phyloP scores from a whole-genome alignment of 2,797 vertebrate genomes.

The Chrysocyon brachyurus region DNA sequence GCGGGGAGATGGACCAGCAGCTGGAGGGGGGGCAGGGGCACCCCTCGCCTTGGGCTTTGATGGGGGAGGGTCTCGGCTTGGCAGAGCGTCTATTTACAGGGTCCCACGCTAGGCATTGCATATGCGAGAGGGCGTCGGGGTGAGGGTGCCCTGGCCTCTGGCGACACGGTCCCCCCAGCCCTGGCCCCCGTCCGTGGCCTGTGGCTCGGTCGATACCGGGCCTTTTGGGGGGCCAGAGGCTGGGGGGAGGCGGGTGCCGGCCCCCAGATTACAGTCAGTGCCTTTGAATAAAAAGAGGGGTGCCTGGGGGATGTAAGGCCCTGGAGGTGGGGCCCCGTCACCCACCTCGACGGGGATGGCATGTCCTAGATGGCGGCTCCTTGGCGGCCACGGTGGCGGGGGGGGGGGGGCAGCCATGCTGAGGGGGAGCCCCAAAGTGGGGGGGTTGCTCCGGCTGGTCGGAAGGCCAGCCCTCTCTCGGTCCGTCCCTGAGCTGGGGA shows the following conservation, averaged over 20 bases:
- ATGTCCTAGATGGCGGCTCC: constrained; percentile 51
- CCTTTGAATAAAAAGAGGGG: constrained; percentile 81
- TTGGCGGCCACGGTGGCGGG: not conserved
- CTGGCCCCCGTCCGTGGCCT: constrained; percentile 79
- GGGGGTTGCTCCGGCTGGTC: constrained; percentile 54
- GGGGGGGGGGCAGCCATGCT: constrained; percentile 4
- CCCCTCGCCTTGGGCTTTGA: constrained; percentile 45
- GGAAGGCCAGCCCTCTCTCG: constrained; percentile 73
- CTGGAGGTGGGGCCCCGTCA: constrained; percentile 57
- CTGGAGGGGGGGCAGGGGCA: constrained; percentile 16
- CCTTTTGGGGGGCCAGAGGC: constrained; percentile 72
- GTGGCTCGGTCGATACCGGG: constrained; percentile 68
- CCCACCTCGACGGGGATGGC: constrained; percentile 12
- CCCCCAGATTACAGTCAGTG: constrained; percentile 83
- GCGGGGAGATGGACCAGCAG: not conserved
- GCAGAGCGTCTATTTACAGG: constrained; percentile 70
- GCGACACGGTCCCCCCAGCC: constrained; percentile 42
- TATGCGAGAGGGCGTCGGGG: not conserved
- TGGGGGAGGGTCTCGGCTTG: constrained; percentile 59
- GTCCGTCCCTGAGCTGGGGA: constrained; percentile 79
- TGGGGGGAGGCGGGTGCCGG: constrained; percentile 57
- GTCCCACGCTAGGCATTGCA: constrained; percentile 69
- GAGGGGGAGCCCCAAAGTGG: not conserved
- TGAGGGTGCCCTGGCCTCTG: constrained; percentile 55
- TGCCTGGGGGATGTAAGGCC: constrained; percentile 42